Percentiles rank a stretch among this genome's conserved stretches.
These are phyloP conservation scores for Tetragnatha montana DNA, from an alignment of 2,888 invertebrate species.

Conservation along the genomic window DNA sequence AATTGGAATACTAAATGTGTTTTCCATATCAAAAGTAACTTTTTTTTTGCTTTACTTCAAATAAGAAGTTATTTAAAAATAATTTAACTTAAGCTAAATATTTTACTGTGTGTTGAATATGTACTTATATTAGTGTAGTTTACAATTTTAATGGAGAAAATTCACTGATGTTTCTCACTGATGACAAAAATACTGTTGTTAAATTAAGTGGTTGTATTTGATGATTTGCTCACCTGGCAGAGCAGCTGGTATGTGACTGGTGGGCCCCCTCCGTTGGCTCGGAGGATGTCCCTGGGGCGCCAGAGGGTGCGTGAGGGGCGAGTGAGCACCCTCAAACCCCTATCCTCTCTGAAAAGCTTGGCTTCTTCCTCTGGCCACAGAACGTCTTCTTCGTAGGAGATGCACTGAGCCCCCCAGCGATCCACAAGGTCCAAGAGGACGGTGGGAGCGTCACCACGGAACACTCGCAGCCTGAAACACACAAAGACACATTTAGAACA, in stretches of 20 bases:
- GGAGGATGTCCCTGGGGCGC: constrained; percentile 82
- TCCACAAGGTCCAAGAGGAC: constrained; percentile 81
- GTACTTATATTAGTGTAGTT: no score
- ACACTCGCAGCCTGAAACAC: constrained; percentile 78
- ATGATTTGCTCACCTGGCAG: constrained; percentile 61
- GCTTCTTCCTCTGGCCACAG: constrained; percentile 83
- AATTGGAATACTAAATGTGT: no score
- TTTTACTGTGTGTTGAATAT: no score
- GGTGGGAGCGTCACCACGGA: constrained; percentile 81
- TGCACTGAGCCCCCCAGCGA: constrained; percentile 78
- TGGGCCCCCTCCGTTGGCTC: constrained; percentile 83
- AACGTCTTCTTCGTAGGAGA: constrained; percentile 80
- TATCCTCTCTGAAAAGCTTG: constrained; percentile 78
- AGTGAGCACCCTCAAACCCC: constrained; percentile 80
- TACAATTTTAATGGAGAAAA: no score
- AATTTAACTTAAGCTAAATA: no score
- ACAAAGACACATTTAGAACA: neutral
- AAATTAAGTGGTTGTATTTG: neutral
- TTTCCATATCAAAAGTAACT: no score
- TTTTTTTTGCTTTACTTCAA: no score
- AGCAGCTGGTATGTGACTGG: constrained; percentile 85
- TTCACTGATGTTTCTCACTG: no score
- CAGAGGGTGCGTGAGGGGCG: constrained; percentile 84
- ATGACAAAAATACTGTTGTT: no score
- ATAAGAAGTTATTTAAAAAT: no score